Percentiles rank a stretch among this genome's conserved stretches.
These are phyloP conservation scores for Pionites leucogaster DNA, from an alignment of 2,113 vertebrate species.

Conservation along the genomic window DNA sequence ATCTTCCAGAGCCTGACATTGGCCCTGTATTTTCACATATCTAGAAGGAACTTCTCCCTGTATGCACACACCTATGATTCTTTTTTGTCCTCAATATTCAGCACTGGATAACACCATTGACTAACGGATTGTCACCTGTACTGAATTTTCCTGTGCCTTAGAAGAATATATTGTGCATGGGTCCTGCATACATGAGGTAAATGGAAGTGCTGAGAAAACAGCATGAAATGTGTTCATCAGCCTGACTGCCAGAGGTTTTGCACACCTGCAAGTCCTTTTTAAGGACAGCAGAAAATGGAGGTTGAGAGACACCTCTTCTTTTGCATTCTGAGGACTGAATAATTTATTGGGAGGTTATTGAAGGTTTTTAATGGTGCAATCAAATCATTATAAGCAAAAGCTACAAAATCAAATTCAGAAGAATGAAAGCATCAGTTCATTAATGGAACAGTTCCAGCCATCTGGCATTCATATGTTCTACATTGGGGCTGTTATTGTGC, in stretches of 20 bases:
- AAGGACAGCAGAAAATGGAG: conserved; percentile 39
- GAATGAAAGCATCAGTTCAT: conserved; percentile 77
- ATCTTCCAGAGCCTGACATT: neutral
- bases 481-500: conserved; percentile 54
- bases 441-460: conserved; percentile 77
- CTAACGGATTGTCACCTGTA: neutral
- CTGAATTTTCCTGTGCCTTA: neutral
- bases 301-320: conserved; percentile 32
- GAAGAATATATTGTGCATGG: neutral
- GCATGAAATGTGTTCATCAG: conserved; percentile 1
- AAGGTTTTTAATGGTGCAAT: conserved; percentile 66
- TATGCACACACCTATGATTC: neutral
- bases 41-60: neutral
- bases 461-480: conserved; percentile 79
- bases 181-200: conserved; percentile 42
- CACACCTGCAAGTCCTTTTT: neutral
- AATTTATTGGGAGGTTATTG: conserved; percentile 67
- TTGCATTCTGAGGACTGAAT: conserved; percentile 43
- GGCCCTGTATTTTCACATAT: neutral
- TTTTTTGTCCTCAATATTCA: neutral
- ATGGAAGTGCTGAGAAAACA: conserved; percentile 41
- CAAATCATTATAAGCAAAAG: conserved; percentile 66
- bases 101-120: neutral
- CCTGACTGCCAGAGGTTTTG: neutral
- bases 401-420: conserved; percentile 75